Percentiles rank a stretch among this genome's conserved stretches.
phyloP scores from a whole-genome alignment of 1,140 invertebrate species.

The Pseudomyrmex cubaensis region DNA sequence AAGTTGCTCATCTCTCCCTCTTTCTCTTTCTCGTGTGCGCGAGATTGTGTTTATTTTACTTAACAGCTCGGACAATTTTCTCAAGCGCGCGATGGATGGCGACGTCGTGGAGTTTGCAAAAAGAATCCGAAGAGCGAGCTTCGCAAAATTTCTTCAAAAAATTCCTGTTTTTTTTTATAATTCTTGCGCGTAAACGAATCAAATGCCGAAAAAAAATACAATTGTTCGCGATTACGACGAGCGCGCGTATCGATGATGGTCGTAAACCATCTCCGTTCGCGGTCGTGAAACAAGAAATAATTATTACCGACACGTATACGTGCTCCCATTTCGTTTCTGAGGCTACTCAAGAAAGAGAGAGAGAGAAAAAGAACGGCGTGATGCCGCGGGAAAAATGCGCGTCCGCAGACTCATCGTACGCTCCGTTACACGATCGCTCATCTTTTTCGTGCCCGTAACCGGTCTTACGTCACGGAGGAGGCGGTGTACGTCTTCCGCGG shows the following conservation, averaged over 20 bases:
- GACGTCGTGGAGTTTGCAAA: neutral
- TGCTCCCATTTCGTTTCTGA: slow-evolving; percentile 38
- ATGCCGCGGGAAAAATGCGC: slow-evolving; percentile 47
- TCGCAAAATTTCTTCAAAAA: neutral
- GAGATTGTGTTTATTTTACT: slow-evolving; percentile 57
- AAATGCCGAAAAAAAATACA: neutral
- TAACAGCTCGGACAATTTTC: neutral
- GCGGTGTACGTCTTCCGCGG: slow-evolving; percentile 32
- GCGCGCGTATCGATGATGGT: neutral
- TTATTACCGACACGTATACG: slow-evolving; percentile 54
- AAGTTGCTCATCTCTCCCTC: slow-evolving; percentile 12
- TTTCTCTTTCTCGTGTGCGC: neutral
- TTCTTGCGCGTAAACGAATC: neutral
- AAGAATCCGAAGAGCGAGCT: no score
- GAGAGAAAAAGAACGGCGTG: neutral
- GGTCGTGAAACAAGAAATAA: slow-evolving; percentile 47
- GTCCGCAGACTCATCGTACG: slow-evolving; percentile 66
- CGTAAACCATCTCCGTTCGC: slow-evolving; percentile 23
- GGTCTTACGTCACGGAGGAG: slow-evolving; percentile 47
- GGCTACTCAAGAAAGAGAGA: neutral
- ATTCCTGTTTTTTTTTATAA: neutral
- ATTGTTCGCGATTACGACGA: neutral
- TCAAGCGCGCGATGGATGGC: neutral
- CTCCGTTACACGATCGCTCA: slow-evolving; percentile 68
- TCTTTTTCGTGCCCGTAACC: slow-evolving; percentile 61